Evolutionary conservation across 1,140 invertebrate genomes (phyloP).

Genomic region (Trigoniulus corallinus): DNA sequence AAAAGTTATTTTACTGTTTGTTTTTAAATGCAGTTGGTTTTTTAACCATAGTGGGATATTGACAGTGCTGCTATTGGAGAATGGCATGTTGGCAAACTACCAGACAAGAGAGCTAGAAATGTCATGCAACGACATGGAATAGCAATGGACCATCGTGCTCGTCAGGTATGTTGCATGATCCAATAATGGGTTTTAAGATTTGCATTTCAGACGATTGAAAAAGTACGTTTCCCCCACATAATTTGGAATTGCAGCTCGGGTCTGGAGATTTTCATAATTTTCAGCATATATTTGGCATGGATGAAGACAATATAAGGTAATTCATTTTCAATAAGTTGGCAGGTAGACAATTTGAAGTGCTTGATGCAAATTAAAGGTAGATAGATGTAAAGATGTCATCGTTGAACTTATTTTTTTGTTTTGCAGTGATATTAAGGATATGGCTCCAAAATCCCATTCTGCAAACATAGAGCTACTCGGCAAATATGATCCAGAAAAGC

Average conservation of each 20-base stretch:
- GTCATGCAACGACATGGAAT: slow-evolving; percentile 53
- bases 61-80: slow-evolving; percentile 71
- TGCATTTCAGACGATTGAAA: slow-evolving; percentile 10
- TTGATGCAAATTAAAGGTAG: too few species aligned
- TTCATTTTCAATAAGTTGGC: not conserved
- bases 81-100: slow-evolving; percentile 67
- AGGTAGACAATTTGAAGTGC: not conserved
- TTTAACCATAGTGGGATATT: slow-evolving; percentile 45
- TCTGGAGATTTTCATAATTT: slow-evolving; percentile 53
- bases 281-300: slow-evolving; percentile 84
- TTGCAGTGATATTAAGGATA: slow-evolving; percentile 14
- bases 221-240: too few species aligned
- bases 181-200: too few species aligned
- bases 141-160: slow-evolving; percentile 50
- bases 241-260: slow-evolving; percentile 45
- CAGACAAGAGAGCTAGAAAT: slow-evolving; percentile 54
- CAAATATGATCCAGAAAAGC: slow-evolving; percentile 57
- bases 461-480: slow-evolving; percentile 61
- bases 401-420: slow-evolving; percentile 4
- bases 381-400: slow-evolving; percentile 3
- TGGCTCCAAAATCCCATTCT: slow-evolving; percentile 21
- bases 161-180: slow-evolving; percentile 37
- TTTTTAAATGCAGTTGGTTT: not conserved
- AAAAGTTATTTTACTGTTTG: slow-evolving; percentile 1
- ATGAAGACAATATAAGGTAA: slow-evolving; percentile 53